Evolutionary conservation across 2,888 invertebrate species (phyloP).

Genomic region (Cheilosia vulpina): DNA sequence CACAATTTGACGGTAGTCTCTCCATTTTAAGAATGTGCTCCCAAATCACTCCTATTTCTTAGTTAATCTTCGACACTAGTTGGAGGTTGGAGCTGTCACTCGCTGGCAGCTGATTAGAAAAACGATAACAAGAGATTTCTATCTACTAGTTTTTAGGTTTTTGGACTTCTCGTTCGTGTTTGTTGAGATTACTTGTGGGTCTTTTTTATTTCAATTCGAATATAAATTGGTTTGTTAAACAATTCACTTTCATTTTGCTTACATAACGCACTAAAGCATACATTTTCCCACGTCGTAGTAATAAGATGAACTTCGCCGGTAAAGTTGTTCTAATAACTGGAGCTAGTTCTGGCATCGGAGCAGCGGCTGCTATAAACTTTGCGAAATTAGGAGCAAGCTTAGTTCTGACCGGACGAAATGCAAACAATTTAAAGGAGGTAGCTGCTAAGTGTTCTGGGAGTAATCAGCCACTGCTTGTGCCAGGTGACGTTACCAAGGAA

Average conservation of each 20-base stretch:
- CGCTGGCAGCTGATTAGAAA: not conserved
- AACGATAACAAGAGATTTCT: slow-evolving; percentile 35
- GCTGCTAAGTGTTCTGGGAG: slow-evolving; percentile 83
- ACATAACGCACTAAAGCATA: not conserved
- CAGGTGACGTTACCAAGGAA: slow-evolving; percentile 90
- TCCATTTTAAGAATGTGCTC: slow-evolving; percentile 37
- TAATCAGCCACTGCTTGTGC: slow-evolving; percentile 85
- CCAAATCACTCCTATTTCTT: slow-evolving; percentile 2
- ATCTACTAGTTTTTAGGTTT: slow-evolving; percentile 1
- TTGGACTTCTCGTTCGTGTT: not conserved
- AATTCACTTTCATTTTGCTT: not conserved
- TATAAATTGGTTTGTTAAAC: slow-evolving; percentile 5
- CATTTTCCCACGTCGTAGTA: not conserved
- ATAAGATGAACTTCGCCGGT: slow-evolving; percentile 85
- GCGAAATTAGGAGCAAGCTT: slow-evolving; percentile 87
- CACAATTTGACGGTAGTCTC: not conserved
- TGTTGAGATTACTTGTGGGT: slow-evolving; percentile 5
- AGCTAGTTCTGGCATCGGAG: slow-evolving; percentile 91
- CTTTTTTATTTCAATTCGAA: not conserved
- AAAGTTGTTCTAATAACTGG: slow-evolving; percentile 88
- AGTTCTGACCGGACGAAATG: slow-evolving; percentile 87
- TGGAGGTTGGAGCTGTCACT: slow-evolving; percentile 20
- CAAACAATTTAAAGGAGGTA: slow-evolving; percentile 87
- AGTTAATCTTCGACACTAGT: slow-evolving; percentile 7
- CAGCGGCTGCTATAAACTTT: slow-evolving; percentile 88